Evolutionary conservation across 2,113 vertebrate genomes (phyloP).

Genomic region (Gavialis gangeticus): DNA sequence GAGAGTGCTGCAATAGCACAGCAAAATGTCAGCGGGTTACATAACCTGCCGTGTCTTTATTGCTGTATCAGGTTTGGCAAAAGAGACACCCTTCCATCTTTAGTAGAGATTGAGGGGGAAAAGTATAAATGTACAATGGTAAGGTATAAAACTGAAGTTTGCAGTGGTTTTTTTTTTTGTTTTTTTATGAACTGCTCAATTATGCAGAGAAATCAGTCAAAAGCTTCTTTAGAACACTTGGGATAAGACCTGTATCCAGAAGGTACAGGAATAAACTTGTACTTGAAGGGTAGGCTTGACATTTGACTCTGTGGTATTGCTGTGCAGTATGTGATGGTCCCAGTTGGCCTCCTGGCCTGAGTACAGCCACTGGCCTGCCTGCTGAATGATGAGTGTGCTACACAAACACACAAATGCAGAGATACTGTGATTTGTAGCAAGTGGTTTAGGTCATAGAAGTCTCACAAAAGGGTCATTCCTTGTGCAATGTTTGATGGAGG

Average conservation of each 20-base stretch:
- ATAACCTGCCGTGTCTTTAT: slow-evolving; percentile 75
- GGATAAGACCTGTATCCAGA: slow-evolving; percentile 66
- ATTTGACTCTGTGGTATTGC: slow-evolving; percentile 55
- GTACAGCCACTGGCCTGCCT: slow-evolving; percentile 18
- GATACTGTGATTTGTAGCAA: slow-evolving; percentile 44
- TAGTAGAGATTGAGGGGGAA: slow-evolving; percentile 24
- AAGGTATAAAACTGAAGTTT: slow-evolving; percentile 36
- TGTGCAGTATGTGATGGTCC: slow-evolving; percentile 49
- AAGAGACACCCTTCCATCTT: slow-evolving; percentile 34
- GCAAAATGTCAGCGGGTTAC: slow-evolving; percentile 30
- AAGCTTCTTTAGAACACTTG: slow-evolving; percentile 51
- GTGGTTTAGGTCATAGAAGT: slow-evolving; percentile 61
- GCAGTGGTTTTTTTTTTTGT: too few relatives aligned
- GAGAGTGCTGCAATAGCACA: slow-evolving; percentile 39
- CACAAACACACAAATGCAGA: slow-evolving; percentile 6
- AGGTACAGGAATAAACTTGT: slow-evolving; percentile 27
- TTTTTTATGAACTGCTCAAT: slow-evolving; percentile 15
- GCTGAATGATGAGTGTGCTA: slow-evolving; percentile 45
- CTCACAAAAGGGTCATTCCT: slow-evolving; percentile 84
- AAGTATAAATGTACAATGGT: not conserved
- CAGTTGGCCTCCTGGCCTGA: slow-evolving; percentile 33
- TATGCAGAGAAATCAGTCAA: slow-evolving; percentile 62
- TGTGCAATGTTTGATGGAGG: slow-evolving; percentile 95
- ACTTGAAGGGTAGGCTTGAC: not conserved
- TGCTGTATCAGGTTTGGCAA: slow-evolving; percentile 65